Conservation (phyloP, 1,140 invertebrate species). For the Theocolax elegans region DNA sequence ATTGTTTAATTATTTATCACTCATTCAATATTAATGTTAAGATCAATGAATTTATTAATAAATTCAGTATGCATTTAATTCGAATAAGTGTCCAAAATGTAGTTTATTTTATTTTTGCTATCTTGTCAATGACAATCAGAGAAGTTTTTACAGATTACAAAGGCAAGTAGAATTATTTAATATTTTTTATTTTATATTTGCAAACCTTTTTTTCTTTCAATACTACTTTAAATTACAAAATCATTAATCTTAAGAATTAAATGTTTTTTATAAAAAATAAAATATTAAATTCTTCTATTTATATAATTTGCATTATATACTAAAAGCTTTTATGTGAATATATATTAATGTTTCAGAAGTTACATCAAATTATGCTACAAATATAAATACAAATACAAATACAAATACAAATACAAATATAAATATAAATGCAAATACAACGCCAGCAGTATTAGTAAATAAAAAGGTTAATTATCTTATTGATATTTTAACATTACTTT, state of each 20-base stretch:
- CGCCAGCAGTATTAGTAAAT: no score
- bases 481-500: not conserved
- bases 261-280: no score
- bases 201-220: no score
- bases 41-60: no score
- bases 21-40: no score
- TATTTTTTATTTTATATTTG: not conserved
- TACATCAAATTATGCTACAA: constrained; percentile 50
- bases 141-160: constrained; percentile 59
- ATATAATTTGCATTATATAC: no score
- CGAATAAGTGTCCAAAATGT: constrained; percentile 61
- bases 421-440: no score
- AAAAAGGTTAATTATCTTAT: constrained; percentile 53
- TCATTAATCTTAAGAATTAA: no score
- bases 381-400: constrained; percentile 58
- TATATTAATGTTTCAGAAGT: constrained; percentile 51
- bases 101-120: constrained; percentile 56
- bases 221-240: not conserved
- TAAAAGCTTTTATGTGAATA: no score
- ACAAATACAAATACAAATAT: no score
- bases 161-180: constrained; percentile 38
- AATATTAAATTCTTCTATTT: not conserved
- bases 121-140: constrained; percentile 56
- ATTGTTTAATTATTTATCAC: no score
- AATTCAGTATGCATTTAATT: constrained; percentile 57